A percentile compares a stretch with the other conserved stretches of the same genome.
These are phyloP conservation scores for Eupithecia abbreviata DNA, from an alignment of 2,888 invertebrate genomes.

Conservation along the genomic window DNA sequence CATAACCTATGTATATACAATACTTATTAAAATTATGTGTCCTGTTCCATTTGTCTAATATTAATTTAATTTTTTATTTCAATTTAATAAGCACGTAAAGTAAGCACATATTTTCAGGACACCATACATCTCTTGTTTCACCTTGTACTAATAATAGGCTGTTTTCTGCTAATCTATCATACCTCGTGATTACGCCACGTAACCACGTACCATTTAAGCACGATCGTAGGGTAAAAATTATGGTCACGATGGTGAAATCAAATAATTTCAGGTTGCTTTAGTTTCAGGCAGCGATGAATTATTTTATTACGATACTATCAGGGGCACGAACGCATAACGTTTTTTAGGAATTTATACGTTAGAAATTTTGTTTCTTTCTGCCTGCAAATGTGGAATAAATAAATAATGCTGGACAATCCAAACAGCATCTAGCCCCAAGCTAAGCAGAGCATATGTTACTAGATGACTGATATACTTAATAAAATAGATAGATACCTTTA, in stretches of 20 bases:
- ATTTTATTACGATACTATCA: neutral
- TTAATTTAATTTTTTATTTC: no score
- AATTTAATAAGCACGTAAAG: no score
- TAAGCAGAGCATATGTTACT: no score
- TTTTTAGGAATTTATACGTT: neutral
- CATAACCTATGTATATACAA: no score
- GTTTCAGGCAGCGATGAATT: neutral
- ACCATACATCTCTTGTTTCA: neutral
- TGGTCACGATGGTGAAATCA: constrained; percentile 22
- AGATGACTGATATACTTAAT: no score
- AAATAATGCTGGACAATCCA: no score
- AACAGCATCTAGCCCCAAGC: no score
- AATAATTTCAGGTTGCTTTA: constrained; percentile 10
- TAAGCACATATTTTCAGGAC: neutral
- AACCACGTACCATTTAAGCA: constrained; percentile 22
- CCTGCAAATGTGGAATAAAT: neutral
- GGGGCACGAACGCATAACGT: neutral
- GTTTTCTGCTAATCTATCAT: constrained; percentile 36
- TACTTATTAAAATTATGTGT: no score
- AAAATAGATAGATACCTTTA: no score
- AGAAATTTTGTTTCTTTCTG: neutral
- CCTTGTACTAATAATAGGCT: constrained; percentile 12
- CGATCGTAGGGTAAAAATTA: constrained; percentile 21
- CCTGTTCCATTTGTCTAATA: no score
- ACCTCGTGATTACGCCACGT: constrained; percentile 30